Percentiles rank a stretch among this genome's conserved stretches.
These are phyloP conservation scores for Willisornis vidua DNA, from an alignment of 2,113 vertebrate species.

Conservation along the genomic window DNA sequence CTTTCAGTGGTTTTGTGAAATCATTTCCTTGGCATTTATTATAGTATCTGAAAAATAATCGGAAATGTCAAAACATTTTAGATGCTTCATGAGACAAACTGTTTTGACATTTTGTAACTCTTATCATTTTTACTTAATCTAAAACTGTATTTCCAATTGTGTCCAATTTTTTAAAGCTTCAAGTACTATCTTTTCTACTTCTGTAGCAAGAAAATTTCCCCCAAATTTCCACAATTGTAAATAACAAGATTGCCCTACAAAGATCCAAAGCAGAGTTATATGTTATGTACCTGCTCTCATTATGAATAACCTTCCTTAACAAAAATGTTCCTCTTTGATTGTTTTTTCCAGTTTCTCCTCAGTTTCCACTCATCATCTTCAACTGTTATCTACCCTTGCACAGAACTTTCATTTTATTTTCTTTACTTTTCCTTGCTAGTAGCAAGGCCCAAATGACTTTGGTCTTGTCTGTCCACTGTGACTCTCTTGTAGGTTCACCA, in stretches of 20 bases:
- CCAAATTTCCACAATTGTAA: not conserved
- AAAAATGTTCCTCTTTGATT: not conserved
- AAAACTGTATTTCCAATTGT: not conserved
- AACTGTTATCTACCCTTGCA: not conserved
- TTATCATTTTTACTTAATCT: not conserved
- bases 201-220: not conserved
- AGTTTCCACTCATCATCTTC: not conserved
- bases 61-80: not conserved
- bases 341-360: not conserved
- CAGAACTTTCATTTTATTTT: not conserved
- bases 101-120: not conserved
- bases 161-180: not conserved
- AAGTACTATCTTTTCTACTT: not conserved
- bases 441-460: not conserved
- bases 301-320: not conserved
- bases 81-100: not conserved
- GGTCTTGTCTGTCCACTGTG: not conserved
- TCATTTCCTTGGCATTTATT: not conserved
- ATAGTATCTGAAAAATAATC: not conserved
- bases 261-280: not conserved
- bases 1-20: constrained; percentile 16
- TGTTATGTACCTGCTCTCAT: not conserved
- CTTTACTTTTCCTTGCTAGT: not conserved
- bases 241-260: not conserved
- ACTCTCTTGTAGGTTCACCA: not conserved